Percentiles rank a stretch among this genome's conserved stretches.
These are phyloP conservation scores for Oxyura jamaicensis DNA, from an alignment of 2,113 vertebrate species.

Conservation along the genomic window DNA sequence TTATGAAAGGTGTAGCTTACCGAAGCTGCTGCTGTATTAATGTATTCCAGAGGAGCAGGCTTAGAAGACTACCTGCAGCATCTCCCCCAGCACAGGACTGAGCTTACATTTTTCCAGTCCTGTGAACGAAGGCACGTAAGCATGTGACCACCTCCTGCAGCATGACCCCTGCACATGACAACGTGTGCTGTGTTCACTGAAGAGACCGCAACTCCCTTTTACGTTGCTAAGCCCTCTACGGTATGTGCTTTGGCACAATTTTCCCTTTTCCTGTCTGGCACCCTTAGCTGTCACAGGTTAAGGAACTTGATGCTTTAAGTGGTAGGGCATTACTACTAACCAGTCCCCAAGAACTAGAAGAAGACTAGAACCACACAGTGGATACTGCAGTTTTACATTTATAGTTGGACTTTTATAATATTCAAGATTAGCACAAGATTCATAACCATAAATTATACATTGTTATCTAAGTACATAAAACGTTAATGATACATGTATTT, in stretches of 20 bases:
- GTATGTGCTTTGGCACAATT: neutral
- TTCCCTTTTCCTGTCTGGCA: neutral
- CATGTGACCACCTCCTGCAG: neutral
- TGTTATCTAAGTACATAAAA: conserved; percentile 81
- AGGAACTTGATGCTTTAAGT: neutral
- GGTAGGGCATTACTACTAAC: neutral
- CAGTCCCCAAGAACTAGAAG: neutral
- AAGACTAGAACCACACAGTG: conserved; percentile 78
- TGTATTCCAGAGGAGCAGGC: neutral
- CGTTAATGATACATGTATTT: conserved; percentile 74
- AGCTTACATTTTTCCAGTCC: neutral
- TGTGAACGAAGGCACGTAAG: neutral
- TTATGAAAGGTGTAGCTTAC: neutral
- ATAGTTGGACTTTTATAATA: conserved; percentile 83
- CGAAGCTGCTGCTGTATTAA: neutral
- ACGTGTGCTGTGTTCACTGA: neutral
- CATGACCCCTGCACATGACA: neutral
- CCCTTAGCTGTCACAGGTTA: neutral
- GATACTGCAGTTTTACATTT: conserved; percentile 84
- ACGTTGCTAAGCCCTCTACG: neutral
- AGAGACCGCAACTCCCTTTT: neutral
- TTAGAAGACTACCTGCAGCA: neutral
- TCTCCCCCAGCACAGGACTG: neutral
- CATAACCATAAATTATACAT: conserved; percentile 87
- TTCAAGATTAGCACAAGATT: conserved; percentile 83